These are phyloP conservation scores for Liasis olivaceus DNA, from an alignment of 2,797 vertebrate genomes.

Conservation along the genomic window DNA sequence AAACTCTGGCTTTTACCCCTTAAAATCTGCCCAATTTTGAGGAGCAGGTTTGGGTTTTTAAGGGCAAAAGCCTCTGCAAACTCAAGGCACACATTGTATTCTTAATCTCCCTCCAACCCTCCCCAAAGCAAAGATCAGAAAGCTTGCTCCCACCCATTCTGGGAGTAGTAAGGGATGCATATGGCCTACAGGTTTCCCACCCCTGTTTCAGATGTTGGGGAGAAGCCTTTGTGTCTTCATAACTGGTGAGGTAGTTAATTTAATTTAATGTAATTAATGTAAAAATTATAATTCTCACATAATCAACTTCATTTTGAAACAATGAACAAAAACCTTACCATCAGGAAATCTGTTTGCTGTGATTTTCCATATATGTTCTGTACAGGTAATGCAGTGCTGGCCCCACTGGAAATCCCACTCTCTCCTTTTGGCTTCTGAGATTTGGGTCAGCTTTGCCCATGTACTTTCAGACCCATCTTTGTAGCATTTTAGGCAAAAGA, in stretches of 20 bases:
- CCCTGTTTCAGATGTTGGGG: neutral
- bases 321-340: neutral
- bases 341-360: neutral
- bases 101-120: neutral
- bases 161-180: neutral
- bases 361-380: neutral
- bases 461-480: neutral
- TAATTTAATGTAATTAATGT: no score
- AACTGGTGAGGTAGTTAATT: neutral
- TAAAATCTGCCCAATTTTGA: no score
- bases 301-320: neutral
- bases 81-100: neutral
- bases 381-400: neutral
- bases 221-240: neutral
- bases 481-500: neutral
- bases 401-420: neutral
- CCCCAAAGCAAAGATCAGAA: neutral
- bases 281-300: neutral
- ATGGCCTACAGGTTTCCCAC: neutral
- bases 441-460: no score
- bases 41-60: no score
- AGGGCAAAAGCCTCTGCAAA: no score
- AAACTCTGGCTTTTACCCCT: no score
- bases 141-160: neutral
- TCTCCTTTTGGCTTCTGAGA: neutral